Base-by-base conservation (phyloP, 2,113 vertebrate species). In the Oncorhynchus keta region DNA sequence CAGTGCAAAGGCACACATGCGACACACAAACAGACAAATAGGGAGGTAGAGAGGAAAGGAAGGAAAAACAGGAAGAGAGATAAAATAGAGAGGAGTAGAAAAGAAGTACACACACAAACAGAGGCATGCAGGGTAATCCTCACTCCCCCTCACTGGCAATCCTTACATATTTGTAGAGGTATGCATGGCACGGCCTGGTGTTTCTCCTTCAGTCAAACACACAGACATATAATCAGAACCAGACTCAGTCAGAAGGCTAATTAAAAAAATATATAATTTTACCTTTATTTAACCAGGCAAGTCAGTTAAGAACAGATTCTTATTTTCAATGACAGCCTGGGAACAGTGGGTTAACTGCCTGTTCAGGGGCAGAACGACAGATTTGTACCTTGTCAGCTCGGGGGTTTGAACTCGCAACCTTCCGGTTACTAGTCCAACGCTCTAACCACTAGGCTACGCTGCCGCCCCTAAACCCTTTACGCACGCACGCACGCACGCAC, bases 181-280 rank as follows among this genome's bases (percentile, higher is more conserved):
- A 11, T 70, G 68, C 22, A 16, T 49, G 68, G 68, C 68, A 45
- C n/a, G 22, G 39, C 68, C 32, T n/a, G 35, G 39, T 55, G 16
- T 45, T 45, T 70, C n/a, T 70, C 39, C 16, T 55, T 70, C 68
- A 70, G 20, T 70, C 22, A n/a, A n/a, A 49, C 68, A 49, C 68
- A 49, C 68, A 48, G 68, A 48, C 68, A 28, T 70, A 49, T 70
- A 70, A 70, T 70, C 68, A 48, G 22, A 49, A 48, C 68, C 39
- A 70, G 68, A 22, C 68, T 11, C n/a, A 5, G 68, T 68, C 66
- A 35, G 3, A 67, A 67, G 65, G 24, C 65, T n/a, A n/a, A n/a
- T n/a, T n/a, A n/a, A n/a, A n/a, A n/a, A n/a, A n/a, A n/a, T n/a
- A n/a, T n/a, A n/a, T n/a, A n/a, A n/a, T n/a, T n/a, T n/a, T n/a